These are phyloP conservation scores for Sebastes fasciatus DNA, from an alignment of 2,113 vertebrate species.

Conservation along the genomic window DNA sequence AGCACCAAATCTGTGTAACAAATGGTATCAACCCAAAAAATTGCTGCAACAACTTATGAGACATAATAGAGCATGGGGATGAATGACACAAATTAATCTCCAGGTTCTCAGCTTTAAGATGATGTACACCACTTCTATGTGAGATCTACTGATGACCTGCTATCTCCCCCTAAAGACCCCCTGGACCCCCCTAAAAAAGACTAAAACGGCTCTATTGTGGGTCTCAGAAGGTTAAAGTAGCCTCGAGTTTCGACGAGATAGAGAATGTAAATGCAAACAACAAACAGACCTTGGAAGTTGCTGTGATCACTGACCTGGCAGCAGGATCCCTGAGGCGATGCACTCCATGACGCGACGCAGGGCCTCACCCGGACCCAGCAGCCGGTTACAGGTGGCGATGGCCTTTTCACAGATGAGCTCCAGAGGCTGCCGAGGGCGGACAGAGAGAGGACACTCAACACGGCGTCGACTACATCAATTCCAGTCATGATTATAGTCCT, in stretches of 20 bases:
- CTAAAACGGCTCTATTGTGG: no score
- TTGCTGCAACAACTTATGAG: no score
- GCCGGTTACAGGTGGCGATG: slow-evolving; percentile 94
- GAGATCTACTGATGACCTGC: no score
- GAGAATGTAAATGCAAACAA: not conserved
- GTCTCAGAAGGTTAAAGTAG: no score
- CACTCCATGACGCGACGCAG: slow-evolving; percentile 94
- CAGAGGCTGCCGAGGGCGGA: slow-evolving; percentile 84
- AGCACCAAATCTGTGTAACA: no score
- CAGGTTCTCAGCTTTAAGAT: no score
- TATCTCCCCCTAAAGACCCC: no score
- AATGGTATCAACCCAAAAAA: no score
- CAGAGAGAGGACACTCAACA: not conserved
- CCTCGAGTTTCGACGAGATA: not conserved
- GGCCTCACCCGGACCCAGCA: slow-evolving; percentile 92
- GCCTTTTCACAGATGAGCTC: slow-evolving; percentile 98
- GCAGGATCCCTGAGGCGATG: slow-evolving; percentile 93
- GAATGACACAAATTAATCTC: no score
- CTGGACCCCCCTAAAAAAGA: no score
- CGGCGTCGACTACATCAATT: not conserved
- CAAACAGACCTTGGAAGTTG: not conserved
- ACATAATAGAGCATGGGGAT: no score
- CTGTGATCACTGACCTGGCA: slow-evolving; percentile 86
- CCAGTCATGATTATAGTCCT: not conserved
- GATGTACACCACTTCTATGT: no score